Evolutionary conservation across 2,113 vertebrate genomes (phyloP).

Genomic region (Dromiciops gliroides): DNA sequence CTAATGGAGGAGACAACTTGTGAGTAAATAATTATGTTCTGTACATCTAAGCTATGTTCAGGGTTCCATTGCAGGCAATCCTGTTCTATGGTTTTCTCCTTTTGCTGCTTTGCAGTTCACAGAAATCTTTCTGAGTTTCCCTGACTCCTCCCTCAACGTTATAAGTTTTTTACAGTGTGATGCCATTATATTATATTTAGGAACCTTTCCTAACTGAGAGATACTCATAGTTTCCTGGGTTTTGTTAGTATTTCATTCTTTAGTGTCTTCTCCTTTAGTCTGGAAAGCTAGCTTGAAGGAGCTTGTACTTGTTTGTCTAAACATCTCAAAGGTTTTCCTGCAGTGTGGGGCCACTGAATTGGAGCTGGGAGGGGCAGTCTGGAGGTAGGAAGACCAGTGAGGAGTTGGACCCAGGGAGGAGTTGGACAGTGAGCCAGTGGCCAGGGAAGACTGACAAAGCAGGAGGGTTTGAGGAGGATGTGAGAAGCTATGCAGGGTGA

Average conservation of each 20-base stretch:
- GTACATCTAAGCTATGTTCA: not conserved
- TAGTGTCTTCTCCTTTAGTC: not conserved
- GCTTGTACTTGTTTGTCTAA: not conserved
- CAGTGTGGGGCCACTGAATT: not conserved
- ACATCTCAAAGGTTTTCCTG: not conserved
- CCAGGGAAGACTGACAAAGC: not conserved
- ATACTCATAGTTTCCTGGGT: not conserved
- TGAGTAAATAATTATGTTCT: too few species aligned
- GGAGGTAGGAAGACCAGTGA: too few species aligned
- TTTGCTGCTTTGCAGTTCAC: not conserved
- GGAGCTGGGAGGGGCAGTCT: not conserved
- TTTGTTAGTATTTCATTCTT: not conserved
- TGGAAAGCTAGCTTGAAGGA: not conserved
- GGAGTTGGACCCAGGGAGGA: too few species aligned
- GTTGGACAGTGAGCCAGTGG: not conserved
- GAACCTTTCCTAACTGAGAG: not conserved
- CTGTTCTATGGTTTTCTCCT: not conserved
- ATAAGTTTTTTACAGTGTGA: not conserved
- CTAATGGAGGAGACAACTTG: not conserved
- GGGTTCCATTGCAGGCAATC: not conserved
- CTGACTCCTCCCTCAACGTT: not conserved
- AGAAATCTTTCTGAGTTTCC: not conserved
- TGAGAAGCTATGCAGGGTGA: not conserved
- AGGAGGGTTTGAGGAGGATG: not conserved
- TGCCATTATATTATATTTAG: not conserved